Conservation (phyloP, 1,140 invertebrate species). For the Pentalonia nigronervosa region DNA sequence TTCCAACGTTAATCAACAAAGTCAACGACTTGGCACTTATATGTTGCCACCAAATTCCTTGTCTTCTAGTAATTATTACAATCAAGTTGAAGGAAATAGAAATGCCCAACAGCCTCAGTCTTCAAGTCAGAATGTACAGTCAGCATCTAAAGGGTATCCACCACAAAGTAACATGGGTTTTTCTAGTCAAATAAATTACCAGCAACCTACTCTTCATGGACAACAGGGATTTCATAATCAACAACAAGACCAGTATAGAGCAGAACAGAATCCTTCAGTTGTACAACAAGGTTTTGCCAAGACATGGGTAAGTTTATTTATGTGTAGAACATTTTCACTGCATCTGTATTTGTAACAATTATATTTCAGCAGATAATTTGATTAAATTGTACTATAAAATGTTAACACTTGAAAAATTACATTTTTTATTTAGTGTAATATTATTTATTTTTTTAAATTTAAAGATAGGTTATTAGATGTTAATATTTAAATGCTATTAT, state of each 20-base stretch:
- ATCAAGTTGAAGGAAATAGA: slow-evolving; percentile 35
- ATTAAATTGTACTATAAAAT: background rate
- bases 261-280: slow-evolving; percentile 40
- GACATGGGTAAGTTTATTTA: slow-evolving; percentile 35
- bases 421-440: background rate
- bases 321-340: background rate
- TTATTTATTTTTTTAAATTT: background rate
- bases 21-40: background rate
- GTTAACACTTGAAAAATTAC: background rate
- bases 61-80: slow-evolving; percentile 17
- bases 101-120: background rate
- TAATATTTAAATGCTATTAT: background rate
- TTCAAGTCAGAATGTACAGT: slow-evolving; percentile 7
- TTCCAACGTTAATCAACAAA: slow-evolving; percentile 10
- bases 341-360: background rate
- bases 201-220: background rate
- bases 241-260: background rate
- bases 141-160: slow-evolving; percentile 35
- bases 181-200: slow-evolving; percentile 29
- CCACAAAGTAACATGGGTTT: slow-evolving; percentile 33
- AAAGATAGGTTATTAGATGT: background rate
- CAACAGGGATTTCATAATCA: slow-evolving; percentile 30
- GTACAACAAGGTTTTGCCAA: slow-evolving; percentile 46
- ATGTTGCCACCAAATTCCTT: slow-evolving; percentile 12
- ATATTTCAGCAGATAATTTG: background rate